Conservation (phyloP, 1,140 invertebrate genomes). For the Drosophila tropicalis region DNA sequence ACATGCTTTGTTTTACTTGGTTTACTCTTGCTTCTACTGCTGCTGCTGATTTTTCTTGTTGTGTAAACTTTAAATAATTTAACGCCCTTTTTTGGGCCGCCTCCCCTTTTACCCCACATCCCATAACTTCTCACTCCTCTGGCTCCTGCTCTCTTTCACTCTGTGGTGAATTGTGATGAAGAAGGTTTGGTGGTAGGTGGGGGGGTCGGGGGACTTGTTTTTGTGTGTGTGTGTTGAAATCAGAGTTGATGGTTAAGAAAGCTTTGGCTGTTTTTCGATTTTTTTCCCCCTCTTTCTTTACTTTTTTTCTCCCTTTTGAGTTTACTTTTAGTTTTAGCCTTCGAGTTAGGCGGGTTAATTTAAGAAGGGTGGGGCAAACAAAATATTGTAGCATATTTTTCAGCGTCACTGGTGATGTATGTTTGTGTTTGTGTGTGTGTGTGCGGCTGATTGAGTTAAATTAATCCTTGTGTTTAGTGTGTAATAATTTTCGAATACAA, state of each 20-base stretch:
- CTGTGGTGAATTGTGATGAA: constrained; percentile 46
- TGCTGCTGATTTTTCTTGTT: constrained; percentile 28
- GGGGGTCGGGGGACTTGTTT: neutral
- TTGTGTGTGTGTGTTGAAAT: constrained; percentile 56
- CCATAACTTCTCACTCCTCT: neutral
- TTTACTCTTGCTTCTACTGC: too few species aligned
- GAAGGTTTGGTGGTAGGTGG: neutral
- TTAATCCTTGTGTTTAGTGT: constrained; percentile 8
- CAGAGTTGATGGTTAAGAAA: constrained; percentile 50
- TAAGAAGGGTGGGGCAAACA: constrained; percentile 10
- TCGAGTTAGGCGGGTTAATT: too few species aligned
- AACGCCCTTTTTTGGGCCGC: constrained; percentile 19
- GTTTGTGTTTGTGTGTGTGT: constrained; percentile 14
- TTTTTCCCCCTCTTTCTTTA: neutral
- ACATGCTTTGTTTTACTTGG: constrained; percentile 57
- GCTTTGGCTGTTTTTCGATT: constrained; percentile 29
- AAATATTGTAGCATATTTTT: constrained; percentile 73
- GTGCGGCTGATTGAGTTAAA: neutral
- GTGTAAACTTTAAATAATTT: constrained; percentile 73
- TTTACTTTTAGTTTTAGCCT: constrained; percentile 10
- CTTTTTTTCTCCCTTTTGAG: neutral
- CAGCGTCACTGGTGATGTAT: constrained; percentile 38
- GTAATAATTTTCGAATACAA: neutral
- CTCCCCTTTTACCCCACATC: neutral
- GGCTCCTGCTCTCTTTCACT: neutral